Base-by-base conservation (phyloP, 1,140 invertebrate species). In the Hyles vespertilio region DNA sequence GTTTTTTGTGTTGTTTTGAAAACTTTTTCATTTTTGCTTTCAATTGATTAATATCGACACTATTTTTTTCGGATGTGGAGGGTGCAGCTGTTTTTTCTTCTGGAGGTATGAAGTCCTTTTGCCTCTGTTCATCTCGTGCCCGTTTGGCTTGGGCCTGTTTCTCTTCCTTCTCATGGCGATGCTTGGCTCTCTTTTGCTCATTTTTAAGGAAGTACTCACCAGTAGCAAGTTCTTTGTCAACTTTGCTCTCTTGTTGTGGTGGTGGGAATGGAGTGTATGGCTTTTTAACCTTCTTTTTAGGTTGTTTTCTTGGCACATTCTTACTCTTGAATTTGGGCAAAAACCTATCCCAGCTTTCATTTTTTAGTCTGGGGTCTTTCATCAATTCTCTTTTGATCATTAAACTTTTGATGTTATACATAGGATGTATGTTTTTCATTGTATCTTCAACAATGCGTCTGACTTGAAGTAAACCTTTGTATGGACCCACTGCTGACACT, bases 391-490 rank as follows among this genome's bases (percentile, higher is more conserved):
- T 91, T 86, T 99, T 99, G 50, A 99, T 98, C 98, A 99, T 99
- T 8, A 99, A 86, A 11, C 96, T 94, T 90, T 99, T 99, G 0
- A 99, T 98, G 77, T 99, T 99, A 80, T 99, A 99, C 79, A 99
- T 98, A n/a, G 98, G 98, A 91, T 99, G 98, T 61, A 99, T 94
- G 84, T 99, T 99, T 77, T 98, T 97, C 98, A 99, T 99, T 3
- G 97, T 98, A 72, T 99, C 98, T 79, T 97, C 94, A 5, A 98
- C 96, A 73, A 99, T 96, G 77, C 95, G 93, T 63, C 98, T 89
- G 0, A 98, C 97, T 85, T 99, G 96, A 71, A 96, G 94, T 4
- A 99, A 86, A 9, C 98, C 98, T 90, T 95, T 97, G 77, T 98
- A 96, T 32, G 98, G 97, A 0, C 99, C 99, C 10, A 99, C 89